A percentile compares a stretch with the other conserved stretches of the same genome.
Evolutionary conservation across 2,113 vertebrate species (phyloP).

Genomic region (Myanophis thanlyinensis): DNA sequence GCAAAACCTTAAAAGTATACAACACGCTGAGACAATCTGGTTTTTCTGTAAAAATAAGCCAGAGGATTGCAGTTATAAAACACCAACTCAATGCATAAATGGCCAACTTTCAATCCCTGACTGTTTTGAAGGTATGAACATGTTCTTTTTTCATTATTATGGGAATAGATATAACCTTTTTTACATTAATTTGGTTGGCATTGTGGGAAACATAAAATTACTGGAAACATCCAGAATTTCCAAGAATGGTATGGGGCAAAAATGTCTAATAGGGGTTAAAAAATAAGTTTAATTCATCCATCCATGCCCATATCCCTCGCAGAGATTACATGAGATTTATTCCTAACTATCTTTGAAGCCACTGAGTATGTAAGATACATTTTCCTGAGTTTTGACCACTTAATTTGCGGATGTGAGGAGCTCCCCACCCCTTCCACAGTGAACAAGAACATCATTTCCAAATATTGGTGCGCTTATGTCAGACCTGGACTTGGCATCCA

Average conservation of each 20-base stretch:
- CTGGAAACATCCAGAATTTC: neutral
- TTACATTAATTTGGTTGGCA: neutral
- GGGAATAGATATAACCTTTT: fast-evolving
- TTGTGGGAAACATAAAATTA: neutral
- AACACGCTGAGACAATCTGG: constrained; percentile 74
- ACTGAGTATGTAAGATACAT: neutral
- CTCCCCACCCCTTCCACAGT: neutral
- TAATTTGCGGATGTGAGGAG: neutral
- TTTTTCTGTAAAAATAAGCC: constrained; percentile 86
- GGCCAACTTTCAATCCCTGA: constrained; percentile 77
- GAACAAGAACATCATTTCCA: neutral
- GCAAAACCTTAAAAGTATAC: constrained; percentile 73
- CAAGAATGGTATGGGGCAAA: neutral
- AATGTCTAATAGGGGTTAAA: neutral
- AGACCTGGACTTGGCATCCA: no score
- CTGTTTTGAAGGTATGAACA: constrained; percentile 80
- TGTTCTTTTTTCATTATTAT: neutral
- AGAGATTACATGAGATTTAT: neutral
- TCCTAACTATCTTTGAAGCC: neutral
- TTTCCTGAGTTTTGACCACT: neutral
- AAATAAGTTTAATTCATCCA: neutral
- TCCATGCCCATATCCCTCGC: neutral
- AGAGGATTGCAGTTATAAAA: constrained; percentile 82
- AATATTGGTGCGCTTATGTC: neutral
- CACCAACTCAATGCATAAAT: constrained; percentile 72